Evolutionary conservation across 2,113 vertebrate species (phyloP), one percentile per base, ranked within the genome.

Genomic region (Pelmatolapia mariae): DNA sequence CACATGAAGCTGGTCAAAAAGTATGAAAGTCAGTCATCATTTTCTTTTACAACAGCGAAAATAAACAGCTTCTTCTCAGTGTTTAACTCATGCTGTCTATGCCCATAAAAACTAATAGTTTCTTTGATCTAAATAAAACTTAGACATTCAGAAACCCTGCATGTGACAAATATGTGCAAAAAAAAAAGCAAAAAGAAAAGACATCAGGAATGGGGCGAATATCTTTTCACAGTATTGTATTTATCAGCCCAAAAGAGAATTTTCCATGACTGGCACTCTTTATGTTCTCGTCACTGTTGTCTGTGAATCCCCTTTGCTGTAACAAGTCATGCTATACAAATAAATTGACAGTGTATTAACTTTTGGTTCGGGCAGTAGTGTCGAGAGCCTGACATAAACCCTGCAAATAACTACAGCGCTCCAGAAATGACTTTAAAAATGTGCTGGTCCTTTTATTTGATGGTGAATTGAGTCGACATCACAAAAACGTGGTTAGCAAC

Each of bases 391-490:
- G 19, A 53, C 61, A 22, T 22, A 13, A 38, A 71, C 38, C 43
- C 0, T 43, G 8, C 38, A 43, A 71, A 71, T 43, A 43, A 16
- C 38, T 0, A 24, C n/a, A 71, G n/a, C 8, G 8, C 13, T 10
- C 36, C 11, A 45, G 38, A 26, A 66, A 66, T 22, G 38, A 26
- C 40, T 45, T 73, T 45, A 43, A 24, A 73, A 0, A 73, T 47
- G 40, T 47, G 16, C 68, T 11, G 15, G 24, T 76, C 38, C 22
- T 73, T 47, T 76, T 47, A 47, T 76, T 26, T 76, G 10, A 19
- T 47, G 43, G 24, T 76, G 40, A 47, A 29, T 19, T 50, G 26
- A 50, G 71, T 50, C 71, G 31, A 10, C 8, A 26, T 29, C 16
- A 31, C 43, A 12, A 50, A 76, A 47, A 29, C 0, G 22, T 47